A percentile compares a stretch with the other conserved stretches of the same genome.
These are phyloP conservation scores for Phaethon lepturus DNA, from an alignment of 2,113 vertebrate species.

Conservation along the genomic window DNA sequence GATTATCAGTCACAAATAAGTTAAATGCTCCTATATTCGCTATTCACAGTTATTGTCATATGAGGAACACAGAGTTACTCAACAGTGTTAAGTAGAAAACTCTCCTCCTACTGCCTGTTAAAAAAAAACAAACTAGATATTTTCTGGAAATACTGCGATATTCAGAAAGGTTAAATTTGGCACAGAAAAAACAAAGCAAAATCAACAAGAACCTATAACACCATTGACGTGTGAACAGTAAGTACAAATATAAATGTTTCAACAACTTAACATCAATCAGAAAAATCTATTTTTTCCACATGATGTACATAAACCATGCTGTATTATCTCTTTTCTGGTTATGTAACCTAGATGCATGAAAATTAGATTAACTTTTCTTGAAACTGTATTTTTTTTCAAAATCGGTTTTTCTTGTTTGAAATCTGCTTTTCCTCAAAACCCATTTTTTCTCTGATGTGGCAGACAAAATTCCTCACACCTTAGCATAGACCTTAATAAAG, in stretches of 20 bases:
- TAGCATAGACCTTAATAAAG: neutral
- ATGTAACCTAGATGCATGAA: neutral
- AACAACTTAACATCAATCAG: neutral
- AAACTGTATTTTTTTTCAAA: neutral
- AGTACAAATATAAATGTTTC: neutral
- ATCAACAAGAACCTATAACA: neutral
- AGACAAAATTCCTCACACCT: neutral
- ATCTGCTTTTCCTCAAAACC: neutral
- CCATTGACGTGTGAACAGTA: neutral
- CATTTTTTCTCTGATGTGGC: accelerated
- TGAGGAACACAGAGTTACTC: neutral
- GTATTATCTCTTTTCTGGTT: neutral
- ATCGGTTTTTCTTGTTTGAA: neutral
- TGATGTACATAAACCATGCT: neutral
- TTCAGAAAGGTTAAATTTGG: neutral
- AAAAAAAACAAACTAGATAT: neutral
- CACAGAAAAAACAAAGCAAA: neutral
- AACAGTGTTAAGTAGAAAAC: neutral
- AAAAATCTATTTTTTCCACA: neutral
- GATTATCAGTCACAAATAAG: neutral
- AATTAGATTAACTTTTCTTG: neutral
- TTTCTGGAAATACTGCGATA: neutral
- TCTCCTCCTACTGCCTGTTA: neutral
- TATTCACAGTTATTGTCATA: neutral
- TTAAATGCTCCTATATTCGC: neutral